Conservation (phyloP, 2,113 vertebrate genomes). For the Aldabrachelys gigantea region DNA sequence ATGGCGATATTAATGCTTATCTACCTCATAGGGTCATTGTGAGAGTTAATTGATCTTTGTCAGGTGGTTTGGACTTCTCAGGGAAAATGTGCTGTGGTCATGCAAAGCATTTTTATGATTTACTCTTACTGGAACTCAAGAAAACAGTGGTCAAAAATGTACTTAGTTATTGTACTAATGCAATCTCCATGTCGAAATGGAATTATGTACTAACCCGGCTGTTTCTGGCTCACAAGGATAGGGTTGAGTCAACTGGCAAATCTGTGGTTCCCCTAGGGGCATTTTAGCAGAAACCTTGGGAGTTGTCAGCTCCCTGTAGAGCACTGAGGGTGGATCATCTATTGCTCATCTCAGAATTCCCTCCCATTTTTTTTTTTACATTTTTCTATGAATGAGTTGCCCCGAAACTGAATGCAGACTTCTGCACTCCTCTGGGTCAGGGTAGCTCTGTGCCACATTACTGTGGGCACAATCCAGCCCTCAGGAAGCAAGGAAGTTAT, state of each 20-base stretch:
- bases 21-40: background rate
- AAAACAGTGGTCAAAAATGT: background rate
- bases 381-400: background rate
- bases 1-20: background rate
- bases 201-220: background rate
- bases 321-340: background rate
- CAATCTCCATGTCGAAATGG: background rate
- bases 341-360: background rate
- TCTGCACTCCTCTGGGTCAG: background rate
- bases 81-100: background rate
- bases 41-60: background rate
- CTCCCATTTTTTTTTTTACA: no score
- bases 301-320: background rate
- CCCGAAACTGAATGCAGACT: background rate
- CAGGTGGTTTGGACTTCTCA: background rate
- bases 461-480: background rate
- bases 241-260: background rate
- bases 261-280: background rate
- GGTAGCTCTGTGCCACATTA: background rate
- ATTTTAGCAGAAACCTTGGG: background rate
- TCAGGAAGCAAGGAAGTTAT: background rate
- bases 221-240: background rate
- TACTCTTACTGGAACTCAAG: background rate
- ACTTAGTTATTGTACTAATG: background rate
- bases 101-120: background rate